Conservation (phyloP, 1,140 invertebrate species). For the Hylyphantes graminicola region DNA sequence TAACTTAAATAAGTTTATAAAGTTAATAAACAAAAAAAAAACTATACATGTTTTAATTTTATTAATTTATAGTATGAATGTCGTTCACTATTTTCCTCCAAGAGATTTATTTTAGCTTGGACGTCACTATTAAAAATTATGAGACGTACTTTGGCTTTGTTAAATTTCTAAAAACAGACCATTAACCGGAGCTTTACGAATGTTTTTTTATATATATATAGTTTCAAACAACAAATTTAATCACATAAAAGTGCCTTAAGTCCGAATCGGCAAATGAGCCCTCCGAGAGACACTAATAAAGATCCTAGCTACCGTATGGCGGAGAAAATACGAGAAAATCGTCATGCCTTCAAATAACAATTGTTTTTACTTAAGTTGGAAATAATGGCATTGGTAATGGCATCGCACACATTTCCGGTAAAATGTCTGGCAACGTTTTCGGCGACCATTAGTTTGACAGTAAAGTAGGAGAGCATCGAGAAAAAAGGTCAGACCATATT, state of each 20-base stretch:
- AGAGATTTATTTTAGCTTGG: too few species aligned
- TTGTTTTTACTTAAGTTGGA: conserved; percentile 34
- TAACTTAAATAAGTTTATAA: too few species aligned
- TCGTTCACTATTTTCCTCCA: too few species aligned
- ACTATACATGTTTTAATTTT: too few species aligned
- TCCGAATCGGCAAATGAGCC: neutral
- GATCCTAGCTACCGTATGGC: neutral
- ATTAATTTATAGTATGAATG: too few species aligned
- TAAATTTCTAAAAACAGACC: too few species aligned
- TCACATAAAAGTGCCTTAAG: neutral
- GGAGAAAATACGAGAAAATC: neutral
- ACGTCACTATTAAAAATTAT: too few species aligned
- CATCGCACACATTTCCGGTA: conserved; percentile 31
- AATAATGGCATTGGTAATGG: conserved; percentile 41
- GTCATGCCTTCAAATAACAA: conserved; percentile 20
- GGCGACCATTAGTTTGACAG: conserved; percentile 55
- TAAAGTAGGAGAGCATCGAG: neutral
- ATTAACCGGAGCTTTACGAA: too few species aligned
- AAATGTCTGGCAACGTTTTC: conserved; percentile 47
- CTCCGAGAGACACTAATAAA: conserved; percentile 11
- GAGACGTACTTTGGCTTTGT: too few species aligned
- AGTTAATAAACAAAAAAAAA: too few species aligned
- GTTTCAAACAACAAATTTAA: too few species aligned
- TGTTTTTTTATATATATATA: too few species aligned
- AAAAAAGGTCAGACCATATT: conserved; percentile 52